These are phyloP conservation scores for Sardinella longiceps DNA, from an alignment of 2,797 vertebrate species.

Conservation along the genomic window DNA sequence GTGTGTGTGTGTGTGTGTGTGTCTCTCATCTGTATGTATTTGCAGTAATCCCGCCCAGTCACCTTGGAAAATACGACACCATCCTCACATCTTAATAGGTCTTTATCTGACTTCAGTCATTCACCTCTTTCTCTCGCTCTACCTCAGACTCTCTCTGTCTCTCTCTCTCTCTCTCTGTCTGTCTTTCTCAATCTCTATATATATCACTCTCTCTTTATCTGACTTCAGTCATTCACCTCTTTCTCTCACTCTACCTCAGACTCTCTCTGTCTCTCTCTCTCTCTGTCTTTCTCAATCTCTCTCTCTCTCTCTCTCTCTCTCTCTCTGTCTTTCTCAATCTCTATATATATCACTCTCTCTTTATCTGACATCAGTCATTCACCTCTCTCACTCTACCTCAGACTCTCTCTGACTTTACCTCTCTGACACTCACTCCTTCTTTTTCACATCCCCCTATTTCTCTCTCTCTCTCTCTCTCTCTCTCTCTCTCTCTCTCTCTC, in stretches of 20 bases:
- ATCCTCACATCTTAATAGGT: slow-evolving; percentile 41
- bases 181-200: too few species aligned
- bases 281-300: not conserved
- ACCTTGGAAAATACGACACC: slow-evolving; percentile 45
- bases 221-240: too few species aligned
- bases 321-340: too few species aligned
- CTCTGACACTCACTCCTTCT: too few species aligned
- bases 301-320: not conserved
- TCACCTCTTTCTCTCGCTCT: not conserved
- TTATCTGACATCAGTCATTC: not conserved
- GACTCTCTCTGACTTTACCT: too few species aligned
- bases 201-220: not conserved
- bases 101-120: slow-evolving; percentile 9
- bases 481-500: not conserved
- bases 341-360: not conserved
- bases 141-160: too few species aligned
- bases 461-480: too few species aligned
- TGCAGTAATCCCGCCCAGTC: slow-evolving; percentile 44
- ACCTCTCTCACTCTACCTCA: not conserved
- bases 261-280: too few species aligned
- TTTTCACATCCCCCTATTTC: too few species aligned
- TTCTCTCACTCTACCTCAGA: not conserved
- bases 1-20: not conserved
- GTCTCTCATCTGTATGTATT: slow-evolving; percentile 43
- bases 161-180: not conserved